Base-by-base conservation (phyloP, 1,140 invertebrate species). In the Penaeus chinensis region DNA sequence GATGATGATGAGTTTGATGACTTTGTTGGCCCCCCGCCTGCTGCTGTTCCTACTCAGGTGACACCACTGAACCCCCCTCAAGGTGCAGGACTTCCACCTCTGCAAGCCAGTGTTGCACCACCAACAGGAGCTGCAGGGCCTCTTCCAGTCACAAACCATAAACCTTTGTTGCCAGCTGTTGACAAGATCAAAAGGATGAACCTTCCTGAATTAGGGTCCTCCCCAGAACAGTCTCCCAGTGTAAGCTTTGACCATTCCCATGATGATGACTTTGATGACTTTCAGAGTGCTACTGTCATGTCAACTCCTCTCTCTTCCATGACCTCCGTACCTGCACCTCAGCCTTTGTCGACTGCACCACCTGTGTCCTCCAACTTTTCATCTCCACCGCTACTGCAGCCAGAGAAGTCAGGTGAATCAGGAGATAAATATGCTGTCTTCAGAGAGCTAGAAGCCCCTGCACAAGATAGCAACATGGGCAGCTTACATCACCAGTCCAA, bases 1-100 rank as follows among this genome's bases (percentile, higher is more conserved):
- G 88, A 89, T 82, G 78, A 74, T 61, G 88, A 89, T 85, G 88
- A 89, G 22, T 89, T 89, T 89, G 88, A 89, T 82, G 88, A 89
- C 76, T 89, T 89, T 89, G 88, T 89, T 37, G 81, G 82, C 4
- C 13, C 42, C 19, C 66, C 42, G 11, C 54, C 82, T 27, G 11
- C 42, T 61, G n/a, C 66, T 61, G n/a, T 61, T 22, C 66, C 82
- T 13, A 20, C 69, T 84, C 22, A 19, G 54, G n/a, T 69, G 20
- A n/a, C 42, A 61, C 47, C 27, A 54, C 61, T 65, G n/a, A 32
- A 37, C 20, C n/a, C 54, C 10, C 37, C 77, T 66, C 62, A 79
- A 66, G 22, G 63, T 82, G 24, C 80, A 47, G 22, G 22, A 77
- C 74, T n/a, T 27, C 74, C 74, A 20, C 74, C 74, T 37, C 4